These are phyloP conservation scores for Clarias magur DNA, from an alignment of 2,113 vertebrate species.

Conservation along the genomic window DNA sequence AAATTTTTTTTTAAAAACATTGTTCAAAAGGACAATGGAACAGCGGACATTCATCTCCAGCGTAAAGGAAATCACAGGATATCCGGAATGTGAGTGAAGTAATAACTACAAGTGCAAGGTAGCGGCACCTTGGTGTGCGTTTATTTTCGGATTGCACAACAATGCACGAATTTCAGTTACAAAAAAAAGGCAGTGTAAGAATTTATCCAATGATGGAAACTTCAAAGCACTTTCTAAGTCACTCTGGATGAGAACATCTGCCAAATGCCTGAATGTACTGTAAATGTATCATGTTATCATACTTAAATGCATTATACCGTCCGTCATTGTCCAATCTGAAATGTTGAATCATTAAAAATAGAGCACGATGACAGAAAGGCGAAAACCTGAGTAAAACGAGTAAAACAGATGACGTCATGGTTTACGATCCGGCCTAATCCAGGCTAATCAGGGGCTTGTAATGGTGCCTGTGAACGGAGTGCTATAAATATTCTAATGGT, in stretches of 20 bases:
- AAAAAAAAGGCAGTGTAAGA: not conserved
- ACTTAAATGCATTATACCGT: not conserved
- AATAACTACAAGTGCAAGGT: not conserved
- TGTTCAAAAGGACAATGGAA: not conserved
- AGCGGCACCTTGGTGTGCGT: not conserved
- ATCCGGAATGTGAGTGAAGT: not conserved
- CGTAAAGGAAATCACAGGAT: not conserved
- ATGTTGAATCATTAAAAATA: slow-evolving; percentile 16
- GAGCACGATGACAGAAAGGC: not conserved
- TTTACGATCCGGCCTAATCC: not conserved
- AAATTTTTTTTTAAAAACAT: not conserved
- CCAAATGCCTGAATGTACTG: too few relatives aligned
- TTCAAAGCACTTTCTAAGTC: too few relatives aligned
- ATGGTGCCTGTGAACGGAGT: not conserved
- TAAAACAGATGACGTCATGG: not conserved
- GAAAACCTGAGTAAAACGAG: not conserved
- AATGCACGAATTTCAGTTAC: not conserved
- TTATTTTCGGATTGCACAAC: not conserved
- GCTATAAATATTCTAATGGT: slow-evolving; percentile 21
- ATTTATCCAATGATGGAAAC: too few relatives aligned
- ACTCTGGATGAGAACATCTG: too few relatives aligned
- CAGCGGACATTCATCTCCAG: not conserved
- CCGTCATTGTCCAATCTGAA: slow-evolving; percentile 30
- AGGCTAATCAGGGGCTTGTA: not conserved
- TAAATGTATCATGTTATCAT: too few relatives aligned